Evolutionary conservation across 2,797 vertebrate genomes (phyloP).

Genomic region (Macrochelys suwanniensis): DNA sequence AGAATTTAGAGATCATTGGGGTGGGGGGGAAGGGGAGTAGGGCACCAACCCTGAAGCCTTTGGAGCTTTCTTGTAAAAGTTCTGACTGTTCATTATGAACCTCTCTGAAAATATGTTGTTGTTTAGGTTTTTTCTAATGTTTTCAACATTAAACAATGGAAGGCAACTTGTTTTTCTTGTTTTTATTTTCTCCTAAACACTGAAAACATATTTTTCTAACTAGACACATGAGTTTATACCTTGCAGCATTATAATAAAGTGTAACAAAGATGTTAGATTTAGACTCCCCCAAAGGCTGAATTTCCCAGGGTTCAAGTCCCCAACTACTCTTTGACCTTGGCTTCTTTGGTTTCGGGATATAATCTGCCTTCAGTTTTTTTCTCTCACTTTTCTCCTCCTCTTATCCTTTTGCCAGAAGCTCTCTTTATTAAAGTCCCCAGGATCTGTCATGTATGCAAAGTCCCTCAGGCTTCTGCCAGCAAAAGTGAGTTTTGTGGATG

Average conservation of each 20-base stretch:
- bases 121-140: conserved; percentile 20
- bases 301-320: neutral
- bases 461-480: conserved; percentile 14
- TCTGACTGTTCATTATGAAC: conserved; percentile 45
- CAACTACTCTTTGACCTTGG: neutral
- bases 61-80: conserved; percentile 16
- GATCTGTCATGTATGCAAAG: neutral
- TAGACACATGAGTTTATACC: conserved; percentile 27
- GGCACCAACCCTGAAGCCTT: neutral
- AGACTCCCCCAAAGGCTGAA: neutral
- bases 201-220: conserved; percentile 28
- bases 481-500: conserved; percentile 10
- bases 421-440: neutral
- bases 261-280: conserved; percentile 21
- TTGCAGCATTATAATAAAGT: neutral
- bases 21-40: neutral
- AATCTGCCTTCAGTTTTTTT: neutral
- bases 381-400: neutral
- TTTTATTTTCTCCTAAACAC: neutral
- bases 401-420: conserved; percentile 1
- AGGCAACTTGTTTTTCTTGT: neutral
- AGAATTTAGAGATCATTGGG: rapidly evolving
- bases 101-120: conserved; percentile 63
- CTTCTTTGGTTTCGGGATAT: conserved; percentile 17
- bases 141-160: conserved; percentile 54